Conservation (phyloP, 2,797 vertebrate species). For the Threskiornis aethiopicus region DNA sequence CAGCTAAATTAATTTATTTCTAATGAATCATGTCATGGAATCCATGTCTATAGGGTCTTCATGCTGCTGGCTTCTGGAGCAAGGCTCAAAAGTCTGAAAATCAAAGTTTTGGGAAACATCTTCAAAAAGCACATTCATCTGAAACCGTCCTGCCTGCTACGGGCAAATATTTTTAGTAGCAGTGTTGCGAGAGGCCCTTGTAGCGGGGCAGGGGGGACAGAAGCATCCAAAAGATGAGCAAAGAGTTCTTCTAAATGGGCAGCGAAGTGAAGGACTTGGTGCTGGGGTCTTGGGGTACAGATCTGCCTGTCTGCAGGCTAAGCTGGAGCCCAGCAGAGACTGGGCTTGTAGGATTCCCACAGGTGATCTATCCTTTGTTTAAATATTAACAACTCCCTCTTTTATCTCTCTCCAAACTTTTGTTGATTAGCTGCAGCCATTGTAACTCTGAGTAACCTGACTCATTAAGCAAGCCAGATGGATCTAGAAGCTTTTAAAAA, state of each 20-base stretch:
- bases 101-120: neutral
- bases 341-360: neutral
- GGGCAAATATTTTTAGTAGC: neutral
- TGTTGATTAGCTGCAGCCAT: neutral
- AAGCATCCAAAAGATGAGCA: neutral
- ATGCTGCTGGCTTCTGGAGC: neutral
- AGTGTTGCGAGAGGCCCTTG: neutral
- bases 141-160: neutral
- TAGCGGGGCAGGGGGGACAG: neutral
- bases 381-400: neutral
- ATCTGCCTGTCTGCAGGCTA: neutral
- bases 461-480: neutral
- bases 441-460: neutral
- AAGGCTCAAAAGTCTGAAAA: neutral
- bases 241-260: neutral
- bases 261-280: rapidly evolving
- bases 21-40: neutral
- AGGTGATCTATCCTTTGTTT: neutral
- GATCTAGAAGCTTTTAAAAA: neutral
- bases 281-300: neutral
- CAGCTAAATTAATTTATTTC: neutral
- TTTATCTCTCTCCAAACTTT: neutral
- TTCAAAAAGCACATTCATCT: neutral
- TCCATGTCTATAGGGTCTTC: neutral
- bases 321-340: neutral